These are phyloP conservation scores for Delphinus delphis DNA, from an alignment of 2,113 vertebrate species.

Conservation along the genomic window DNA sequence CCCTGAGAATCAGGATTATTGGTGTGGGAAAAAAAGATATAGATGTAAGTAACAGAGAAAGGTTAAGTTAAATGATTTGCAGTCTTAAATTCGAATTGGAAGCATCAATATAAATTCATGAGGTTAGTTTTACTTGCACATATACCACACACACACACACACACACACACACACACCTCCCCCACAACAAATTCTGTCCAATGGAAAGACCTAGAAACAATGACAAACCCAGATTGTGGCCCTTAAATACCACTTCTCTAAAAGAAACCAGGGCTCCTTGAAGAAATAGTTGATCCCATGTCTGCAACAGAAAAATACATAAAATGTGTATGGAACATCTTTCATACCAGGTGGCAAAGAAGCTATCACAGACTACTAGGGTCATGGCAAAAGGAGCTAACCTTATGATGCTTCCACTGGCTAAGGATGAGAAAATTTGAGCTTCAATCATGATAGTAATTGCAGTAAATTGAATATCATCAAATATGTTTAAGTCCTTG, in stretches of 20 bases:
- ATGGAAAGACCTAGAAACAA: background rate
- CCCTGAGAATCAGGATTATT: background rate
- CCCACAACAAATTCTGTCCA: background rate
- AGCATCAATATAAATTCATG: background rate
- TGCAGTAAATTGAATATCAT: background rate
- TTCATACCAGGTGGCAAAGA: background rate
- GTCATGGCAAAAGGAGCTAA: background rate
- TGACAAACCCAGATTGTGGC: background rate
- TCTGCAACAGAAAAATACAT: background rate
- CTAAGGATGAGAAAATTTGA: background rate
- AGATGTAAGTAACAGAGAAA: background rate
- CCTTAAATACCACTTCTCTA: background rate
- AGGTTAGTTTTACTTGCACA: background rate
- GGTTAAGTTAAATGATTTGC: background rate
- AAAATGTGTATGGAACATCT: background rate
- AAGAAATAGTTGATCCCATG: background rate
- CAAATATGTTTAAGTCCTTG: background rate
- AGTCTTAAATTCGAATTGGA: background rate
- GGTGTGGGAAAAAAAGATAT: background rate
- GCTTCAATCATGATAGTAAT: background rate
- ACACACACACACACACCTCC: background rate
- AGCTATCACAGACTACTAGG: background rate
- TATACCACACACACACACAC: background rate
- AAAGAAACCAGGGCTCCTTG: conserved; percentile 7
- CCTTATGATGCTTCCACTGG: background rate